Evolutionary conservation across 2,888 invertebrate genomes (phyloP).

Genomic region (Euspilapteryx auroguttella): DNA sequence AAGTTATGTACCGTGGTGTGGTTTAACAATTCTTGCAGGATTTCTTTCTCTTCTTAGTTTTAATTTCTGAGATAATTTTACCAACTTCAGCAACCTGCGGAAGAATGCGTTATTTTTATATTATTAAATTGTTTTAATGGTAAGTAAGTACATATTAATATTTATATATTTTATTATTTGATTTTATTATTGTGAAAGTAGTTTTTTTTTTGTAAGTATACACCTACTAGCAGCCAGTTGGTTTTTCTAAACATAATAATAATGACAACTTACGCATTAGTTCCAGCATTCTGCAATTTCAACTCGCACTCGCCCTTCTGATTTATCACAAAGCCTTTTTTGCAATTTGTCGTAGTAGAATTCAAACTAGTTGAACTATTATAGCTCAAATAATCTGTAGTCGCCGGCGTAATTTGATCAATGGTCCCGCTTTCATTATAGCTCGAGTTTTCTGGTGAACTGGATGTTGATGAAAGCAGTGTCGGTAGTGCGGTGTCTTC

Average conservation of each 20-base stretch:
- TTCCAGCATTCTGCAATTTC: slow-evolving; percentile 24
- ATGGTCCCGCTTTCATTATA: neutral
- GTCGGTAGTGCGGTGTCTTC: neutral
- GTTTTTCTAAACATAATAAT: too few relatives aligned
- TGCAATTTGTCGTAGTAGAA: slow-evolving; percentile 21
- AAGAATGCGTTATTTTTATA: too few relatives aligned
- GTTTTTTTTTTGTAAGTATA: too few relatives aligned
- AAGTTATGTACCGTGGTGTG: too few relatives aligned
- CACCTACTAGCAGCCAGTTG: too few relatives aligned
- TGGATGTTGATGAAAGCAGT: neutral
- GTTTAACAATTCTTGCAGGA: too few relatives aligned
- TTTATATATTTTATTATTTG: too few relatives aligned
- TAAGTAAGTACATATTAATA: too few relatives aligned
- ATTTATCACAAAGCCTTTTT: slow-evolving; percentile 35
- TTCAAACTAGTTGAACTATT: slow-evolving; percentile 5
- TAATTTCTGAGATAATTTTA: slow-evolving; percentile 43
- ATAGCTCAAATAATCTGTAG: neutral
- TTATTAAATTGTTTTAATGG: too few relatives aligned
- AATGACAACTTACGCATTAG: slow-evolving; percentile 47
- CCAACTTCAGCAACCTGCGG: slow-evolving; percentile 47
- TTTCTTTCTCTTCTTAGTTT: slow-evolving; percentile 32
- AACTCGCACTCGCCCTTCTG: slow-evolving; percentile 39
- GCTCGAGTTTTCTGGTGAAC: too few relatives aligned
- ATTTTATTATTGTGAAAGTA: too few relatives aligned
- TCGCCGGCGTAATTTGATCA: neutral